phyloP scores from a whole-genome alignment of 1,140 invertebrate genomes.

The Caligus rogercresseyi region DNA sequence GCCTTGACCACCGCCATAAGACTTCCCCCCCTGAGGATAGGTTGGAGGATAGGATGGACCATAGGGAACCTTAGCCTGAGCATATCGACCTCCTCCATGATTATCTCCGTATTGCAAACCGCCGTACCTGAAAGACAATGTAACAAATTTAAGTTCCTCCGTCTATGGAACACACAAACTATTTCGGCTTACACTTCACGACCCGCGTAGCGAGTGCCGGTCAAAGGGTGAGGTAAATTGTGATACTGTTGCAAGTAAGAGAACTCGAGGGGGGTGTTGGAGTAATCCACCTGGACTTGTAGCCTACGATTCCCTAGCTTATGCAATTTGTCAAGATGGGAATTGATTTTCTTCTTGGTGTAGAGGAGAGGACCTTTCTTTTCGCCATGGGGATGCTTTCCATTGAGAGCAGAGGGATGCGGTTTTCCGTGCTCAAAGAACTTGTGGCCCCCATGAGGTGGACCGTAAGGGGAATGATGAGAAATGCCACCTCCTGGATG shows the following conservation, averaged over 20 bases:
- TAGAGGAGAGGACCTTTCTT: neutral
- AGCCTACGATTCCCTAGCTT: neutral
- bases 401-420: neutral
- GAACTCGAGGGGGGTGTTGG: conserved; percentile 1
- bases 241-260: conserved; percentile 3
- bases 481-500: neutral
- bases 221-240: neutral
- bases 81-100: too few species aligned
- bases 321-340: neutral
- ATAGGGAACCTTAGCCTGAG: too few species aligned
- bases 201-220: neutral
- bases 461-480: neutral
- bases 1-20: neutral
- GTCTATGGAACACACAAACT: too few species aligned
- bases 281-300: neutral
- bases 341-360: neutral
- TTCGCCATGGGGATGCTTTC: neutral
- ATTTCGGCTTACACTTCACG: too few species aligned
- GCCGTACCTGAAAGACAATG: too few species aligned
- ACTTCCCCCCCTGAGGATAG: too few species aligned
- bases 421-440: too few species aligned
- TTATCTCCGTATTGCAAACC: too few species aligned
- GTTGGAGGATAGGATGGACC: too few species aligned
- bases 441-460: neutral
- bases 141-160: too few species aligned